phyloP scores from a whole-genome alignment of 2,113 vertebrate species.

The Rhinoderma darwinii region DNA sequence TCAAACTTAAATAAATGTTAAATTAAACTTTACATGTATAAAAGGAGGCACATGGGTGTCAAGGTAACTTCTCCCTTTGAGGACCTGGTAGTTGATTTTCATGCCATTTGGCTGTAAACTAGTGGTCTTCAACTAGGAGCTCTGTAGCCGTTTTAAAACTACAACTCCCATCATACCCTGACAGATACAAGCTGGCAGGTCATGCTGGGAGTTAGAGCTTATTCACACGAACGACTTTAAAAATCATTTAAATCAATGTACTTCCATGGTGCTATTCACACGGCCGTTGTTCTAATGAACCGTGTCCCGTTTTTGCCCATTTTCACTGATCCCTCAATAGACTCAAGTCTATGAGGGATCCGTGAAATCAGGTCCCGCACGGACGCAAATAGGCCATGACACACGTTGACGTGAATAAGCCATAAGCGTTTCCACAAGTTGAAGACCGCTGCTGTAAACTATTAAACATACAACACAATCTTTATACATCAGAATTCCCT shows the following conservation, averaged over 20 bases:
- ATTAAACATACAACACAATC: conserved; percentile 14
- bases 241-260: no score
- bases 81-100: not conserved
- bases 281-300: no score
- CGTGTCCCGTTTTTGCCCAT: no score
- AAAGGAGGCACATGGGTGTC: conserved; percentile 41
- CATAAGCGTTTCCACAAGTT: no score
- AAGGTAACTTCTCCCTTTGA: conserved; percentile 21
- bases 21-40: conserved; percentile 27
- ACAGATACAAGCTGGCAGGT: not conserved
- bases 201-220: not conserved
- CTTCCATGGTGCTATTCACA: no score
- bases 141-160: not conserved
- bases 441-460: conserved; percentile 28
- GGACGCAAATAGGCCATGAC: no score
- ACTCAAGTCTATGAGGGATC: no score
- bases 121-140: not conserved
- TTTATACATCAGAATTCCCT: not conserved
- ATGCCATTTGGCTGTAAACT: conserved; percentile 24
- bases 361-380: no score
- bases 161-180: not conserved
- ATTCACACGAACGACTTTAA: no score
- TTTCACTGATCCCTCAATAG: no score
- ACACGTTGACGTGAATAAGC: no score
- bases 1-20: conserved; percentile 22